These are phyloP conservation scores for Dinoponera quadriceps DNA, from an alignment of 1,140 invertebrate genomes.

Conservation along the genomic window DNA sequence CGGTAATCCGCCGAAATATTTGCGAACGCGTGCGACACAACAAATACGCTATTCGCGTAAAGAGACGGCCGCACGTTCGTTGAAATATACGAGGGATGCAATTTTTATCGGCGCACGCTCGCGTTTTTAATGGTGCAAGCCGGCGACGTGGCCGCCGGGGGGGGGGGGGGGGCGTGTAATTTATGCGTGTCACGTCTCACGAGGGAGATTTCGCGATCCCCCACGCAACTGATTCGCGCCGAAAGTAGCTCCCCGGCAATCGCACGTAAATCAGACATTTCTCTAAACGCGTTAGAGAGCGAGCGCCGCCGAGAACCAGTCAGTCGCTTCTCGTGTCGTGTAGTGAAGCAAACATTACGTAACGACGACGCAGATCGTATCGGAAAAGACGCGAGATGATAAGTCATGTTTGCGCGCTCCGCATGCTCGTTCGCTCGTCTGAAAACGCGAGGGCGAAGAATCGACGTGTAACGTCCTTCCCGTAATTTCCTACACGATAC, in stretches of 20 bases:
- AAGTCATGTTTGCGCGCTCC: neutral
- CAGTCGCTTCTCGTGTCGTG: neutral
- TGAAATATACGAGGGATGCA: neutral
- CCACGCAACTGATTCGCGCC: conserved; percentile 41
- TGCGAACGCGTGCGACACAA: neutral
- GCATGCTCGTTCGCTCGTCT: neutral
- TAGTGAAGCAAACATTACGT: neutral
- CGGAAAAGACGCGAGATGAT: neutral
- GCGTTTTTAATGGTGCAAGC: neutral
- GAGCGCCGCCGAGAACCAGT: too few relatives aligned
- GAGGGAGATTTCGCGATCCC: conserved; percentile 24
- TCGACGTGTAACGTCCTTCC: conserved; percentile 13
- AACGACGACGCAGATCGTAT: neutral
- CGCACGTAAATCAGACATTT: conserved; percentile 52
- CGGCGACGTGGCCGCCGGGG: neutral
- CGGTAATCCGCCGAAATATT: conserved; percentile 1
- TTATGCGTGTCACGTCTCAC: conserved; percentile 29
- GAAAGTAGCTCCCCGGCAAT: conserved; percentile 41
- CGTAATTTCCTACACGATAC: conserved; percentile 4
- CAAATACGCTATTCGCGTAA: conserved; percentile 3
- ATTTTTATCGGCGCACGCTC: neutral
- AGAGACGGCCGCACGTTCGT: neutral
- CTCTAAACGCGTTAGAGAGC: neutral
- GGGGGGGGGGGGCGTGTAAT: neutral
- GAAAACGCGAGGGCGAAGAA: neutral